phyloP scores from a whole-genome alignment of 2,113 vertebrate species.

The Cyprinodon tularosa region DNA sequence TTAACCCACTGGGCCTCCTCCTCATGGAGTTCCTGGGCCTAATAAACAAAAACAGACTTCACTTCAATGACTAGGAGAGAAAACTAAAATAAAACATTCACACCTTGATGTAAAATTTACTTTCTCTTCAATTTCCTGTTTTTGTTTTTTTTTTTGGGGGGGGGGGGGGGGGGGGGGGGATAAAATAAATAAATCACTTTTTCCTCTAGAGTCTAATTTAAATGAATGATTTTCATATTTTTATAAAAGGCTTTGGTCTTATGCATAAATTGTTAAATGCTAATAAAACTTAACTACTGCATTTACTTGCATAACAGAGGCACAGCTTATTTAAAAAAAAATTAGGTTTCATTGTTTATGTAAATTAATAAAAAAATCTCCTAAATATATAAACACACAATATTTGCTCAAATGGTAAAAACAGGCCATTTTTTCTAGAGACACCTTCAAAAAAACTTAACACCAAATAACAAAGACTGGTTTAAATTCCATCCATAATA shows the following conservation, averaged over 20 bases:
- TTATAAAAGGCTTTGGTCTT: background rate
- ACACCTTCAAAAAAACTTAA: background rate
- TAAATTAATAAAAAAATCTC: background rate
- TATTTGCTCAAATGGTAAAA: background rate
- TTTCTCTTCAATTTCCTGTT: background rate
- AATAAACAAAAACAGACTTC: conserved; percentile 21
- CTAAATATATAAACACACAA: background rate
- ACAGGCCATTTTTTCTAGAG: background rate
- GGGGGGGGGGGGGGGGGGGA: no score
- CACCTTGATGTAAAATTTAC: background rate
- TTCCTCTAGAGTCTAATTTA: background rate
- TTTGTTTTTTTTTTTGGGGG: no score
- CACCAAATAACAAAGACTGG: background rate
- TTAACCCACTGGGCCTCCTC: conserved; percentile 98
- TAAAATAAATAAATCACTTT: background rate
- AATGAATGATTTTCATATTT: background rate
- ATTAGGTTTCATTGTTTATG: background rate
- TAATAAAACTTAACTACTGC: background rate
- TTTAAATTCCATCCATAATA: background rate
- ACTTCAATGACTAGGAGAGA: background rate
- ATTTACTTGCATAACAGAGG: background rate
- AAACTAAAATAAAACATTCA: background rate
- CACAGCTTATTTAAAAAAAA: background rate
- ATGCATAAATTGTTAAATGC: background rate
- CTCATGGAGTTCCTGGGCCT: conserved; percentile 97